Evolutionary conservation across 2,113 vertebrate genomes (phyloP), one percentile per base, ranked within the genome.

Genomic region (Nipponia nippon): DNA sequence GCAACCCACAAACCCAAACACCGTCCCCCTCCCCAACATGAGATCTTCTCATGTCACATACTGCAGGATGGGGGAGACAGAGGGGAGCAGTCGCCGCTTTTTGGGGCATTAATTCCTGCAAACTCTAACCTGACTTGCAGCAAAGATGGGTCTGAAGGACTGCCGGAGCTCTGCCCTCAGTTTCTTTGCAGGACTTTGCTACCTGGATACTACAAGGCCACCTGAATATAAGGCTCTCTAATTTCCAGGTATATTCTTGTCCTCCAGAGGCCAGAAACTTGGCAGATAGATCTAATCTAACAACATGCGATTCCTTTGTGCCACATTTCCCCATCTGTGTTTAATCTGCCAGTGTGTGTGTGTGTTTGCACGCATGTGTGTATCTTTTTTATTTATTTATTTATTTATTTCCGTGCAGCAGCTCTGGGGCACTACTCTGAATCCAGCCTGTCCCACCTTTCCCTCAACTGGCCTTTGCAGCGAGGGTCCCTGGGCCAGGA

Each of bases 11-110:
- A 72, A 72, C 32, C 21, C 73, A 67, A 81, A 50, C 52, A 19
- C 22, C 0, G 3, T 36, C 23, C 12, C 53, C 22, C 29, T 89
- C n/a, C 44, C 29, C 38, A 83, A 0, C 7, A 8, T 0, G 1
- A 59, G 26, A 72, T 16, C 59, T 70, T 59, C 49, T 50, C 7
- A 4, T 2, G 1, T 13, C 23, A 38, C 42, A 16, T 8, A 14
- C 78, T 42, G 26, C 52, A 69, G 69, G n/a, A 44, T 13, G 14
- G n/a, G 18, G 20, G 14, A 87, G 56, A 81, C 10, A 21, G 18
- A 59, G 23, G 38, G 32, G 50, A 89, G n/a, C n/a, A 18, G 40
- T 7, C 0, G 0, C 8, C 16, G 13, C 46, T 63, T 61, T 70
- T 16, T 6, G 25, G 42, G 46, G 38, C 40, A 66, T 36, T 23